Base-by-base conservation (phyloP, 2,888 invertebrate species). In the Caenorhabditis zanzibari region DNA sequence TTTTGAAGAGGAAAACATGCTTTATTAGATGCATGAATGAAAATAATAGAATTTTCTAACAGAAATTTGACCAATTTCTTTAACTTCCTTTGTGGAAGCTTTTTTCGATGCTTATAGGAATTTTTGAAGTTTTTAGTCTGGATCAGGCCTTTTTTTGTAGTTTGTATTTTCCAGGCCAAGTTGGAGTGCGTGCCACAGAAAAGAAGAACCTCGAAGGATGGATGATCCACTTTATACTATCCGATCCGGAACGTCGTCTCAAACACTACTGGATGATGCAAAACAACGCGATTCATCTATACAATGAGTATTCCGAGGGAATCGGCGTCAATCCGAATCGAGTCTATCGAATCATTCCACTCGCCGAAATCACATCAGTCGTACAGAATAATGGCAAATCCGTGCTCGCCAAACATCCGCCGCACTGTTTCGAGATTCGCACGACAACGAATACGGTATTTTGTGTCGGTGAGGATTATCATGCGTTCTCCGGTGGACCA, bases 381-480 rank as follows among this genome's bases (percentile, higher is more conserved):
- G 85, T 88, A 10, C 88, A 87, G 49, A 90, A 92, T 80, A 89
- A 90, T 12, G 92, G 92, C 6, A 88, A 89, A 12, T 86, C 92
- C 12, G 81, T 92, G 4, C 44, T 86, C 4, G 83, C 87, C 0
- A 86, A 84, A 63, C 90, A 86, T 74, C 90, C 92, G 10, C 92
- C 92, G n/a, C 92, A 92, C 76, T 90, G 89, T 72, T 91, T 92
- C 81, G 92, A 92, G 77, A 91, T 92, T 16, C 85, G 91, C 10
- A 92, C 92, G 10, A 88, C 81, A 0, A 74, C 80, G 52, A 88
- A 88, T 54, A 77, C 59, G 14, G 91, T 91, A 2, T 92, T 88
- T 68, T 92, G 92, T 71, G 91, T 92, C 10, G 92, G 92, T 4
- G 92, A 92, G 69, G 90, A 92, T 47, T 84, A 89, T 58, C 88